phyloP scores from a whole-genome alignment of 2,797 vertebrate species.

The Lithobates sylvaticus region DNA sequence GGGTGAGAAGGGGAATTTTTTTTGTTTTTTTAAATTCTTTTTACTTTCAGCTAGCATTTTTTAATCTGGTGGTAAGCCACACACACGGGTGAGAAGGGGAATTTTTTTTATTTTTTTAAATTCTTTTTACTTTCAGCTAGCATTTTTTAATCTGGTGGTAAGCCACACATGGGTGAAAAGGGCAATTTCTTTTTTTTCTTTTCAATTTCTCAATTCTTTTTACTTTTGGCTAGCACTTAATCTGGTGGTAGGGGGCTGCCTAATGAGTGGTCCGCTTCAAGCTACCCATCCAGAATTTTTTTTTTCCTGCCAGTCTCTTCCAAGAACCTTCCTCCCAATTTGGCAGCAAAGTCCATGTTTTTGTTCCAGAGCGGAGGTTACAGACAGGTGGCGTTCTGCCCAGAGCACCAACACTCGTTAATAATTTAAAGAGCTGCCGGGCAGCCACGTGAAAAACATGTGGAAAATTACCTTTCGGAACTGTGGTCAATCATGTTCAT shows the following conservation, averaged over 20 bases:
- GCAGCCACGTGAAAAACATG: neutral
- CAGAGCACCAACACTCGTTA: conserved; percentile 5
- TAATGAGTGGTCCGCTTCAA: neutral
- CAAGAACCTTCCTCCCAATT: neutral
- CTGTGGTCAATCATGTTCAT: conserved; percentile 89
- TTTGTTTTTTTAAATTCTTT: too few relatives aligned
- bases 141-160: too few relatives aligned
- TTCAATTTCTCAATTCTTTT: too few relatives aligned
- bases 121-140: too few relatives aligned
- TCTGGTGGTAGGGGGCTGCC: neutral
- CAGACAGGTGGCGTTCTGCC: conserved; percentile 30
- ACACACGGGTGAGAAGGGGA: too few relatives aligned
- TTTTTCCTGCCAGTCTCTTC: neutral
- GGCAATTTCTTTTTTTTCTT: too few relatives aligned
- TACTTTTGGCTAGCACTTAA: too few relatives aligned
- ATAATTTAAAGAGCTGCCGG: conserved; percentile 19
- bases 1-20: too few relatives aligned
- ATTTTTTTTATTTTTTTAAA: too few relatives aligned
- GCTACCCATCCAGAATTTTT: neutral
- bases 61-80: too few relatives aligned
- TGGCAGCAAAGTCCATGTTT: conserved; percentile 16
- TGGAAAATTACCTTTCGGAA: conserved; percentile 88
- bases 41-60: too few relatives aligned
- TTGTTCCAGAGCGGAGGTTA: neutral
- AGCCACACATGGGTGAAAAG: too few relatives aligned